phyloP scores from a whole-genome alignment of 2,888 invertebrate genomes.

The Blera fallax region DNA sequence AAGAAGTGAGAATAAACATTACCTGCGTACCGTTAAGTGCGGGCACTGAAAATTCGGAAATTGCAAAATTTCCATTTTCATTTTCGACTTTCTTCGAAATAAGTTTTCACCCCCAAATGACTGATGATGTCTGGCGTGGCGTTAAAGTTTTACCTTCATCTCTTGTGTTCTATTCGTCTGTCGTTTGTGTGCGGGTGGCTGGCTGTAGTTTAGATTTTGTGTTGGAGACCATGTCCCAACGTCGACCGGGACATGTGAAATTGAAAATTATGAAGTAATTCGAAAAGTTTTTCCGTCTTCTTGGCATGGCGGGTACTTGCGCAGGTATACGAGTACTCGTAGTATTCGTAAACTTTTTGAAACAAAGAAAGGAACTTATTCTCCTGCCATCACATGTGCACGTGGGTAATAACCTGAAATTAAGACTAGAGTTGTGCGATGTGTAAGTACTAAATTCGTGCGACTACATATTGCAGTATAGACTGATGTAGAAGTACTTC shows the following conservation, averaged over 20 bases:
- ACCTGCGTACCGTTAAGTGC: slow-evolving; percentile 39
- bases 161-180: background rate
- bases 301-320: background rate
- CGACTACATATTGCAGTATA: too few species aligned
- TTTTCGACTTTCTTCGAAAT: slow-evolving; percentile 56
- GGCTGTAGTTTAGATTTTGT: background rate
- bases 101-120: slow-evolving; percentile 52
- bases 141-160: slow-evolving; percentile 26
- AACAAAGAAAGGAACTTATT: slow-evolving; percentile 25
- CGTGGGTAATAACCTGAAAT: background rate
- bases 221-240: background rate
- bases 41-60: slow-evolving; percentile 43
- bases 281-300: slow-evolving; percentile 44
- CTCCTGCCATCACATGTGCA: background rate
- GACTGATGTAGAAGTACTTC: too few species aligned
- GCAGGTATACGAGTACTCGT: background rate
- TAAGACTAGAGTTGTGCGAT: background rate
- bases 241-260: slow-evolving; percentile 48
- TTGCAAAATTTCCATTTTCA: slow-evolving; percentile 62
- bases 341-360: slow-evolving; percentile 27
- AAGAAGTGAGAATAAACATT: background rate
- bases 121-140: slow-evolving; percentile 52
- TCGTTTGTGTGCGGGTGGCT: background rate
- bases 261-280: slow-evolving; percentile 71
- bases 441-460: background rate